Conservation (phyloP, 2,113 vertebrate genomes). For the Calonectris borealis region DNA sequence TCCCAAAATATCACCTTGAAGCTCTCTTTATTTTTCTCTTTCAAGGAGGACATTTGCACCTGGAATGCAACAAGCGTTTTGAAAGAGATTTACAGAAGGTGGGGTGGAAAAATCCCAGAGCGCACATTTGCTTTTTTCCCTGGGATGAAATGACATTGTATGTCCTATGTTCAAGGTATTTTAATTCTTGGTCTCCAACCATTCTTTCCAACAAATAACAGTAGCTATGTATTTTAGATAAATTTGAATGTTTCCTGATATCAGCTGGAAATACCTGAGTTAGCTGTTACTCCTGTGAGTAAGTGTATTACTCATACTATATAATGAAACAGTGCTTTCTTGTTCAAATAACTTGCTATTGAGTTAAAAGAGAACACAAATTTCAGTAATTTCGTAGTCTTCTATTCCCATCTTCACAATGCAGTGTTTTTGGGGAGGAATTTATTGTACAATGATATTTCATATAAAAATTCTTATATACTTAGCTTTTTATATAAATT, state of each 20-base stretch:
- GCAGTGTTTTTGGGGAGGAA: background rate
- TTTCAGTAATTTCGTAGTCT: background rate
- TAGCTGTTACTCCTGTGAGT: background rate
- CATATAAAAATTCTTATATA: background rate
- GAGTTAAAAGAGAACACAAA: background rate
- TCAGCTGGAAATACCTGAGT: background rate
- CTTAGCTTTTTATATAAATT: background rate
- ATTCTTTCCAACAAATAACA: background rate
- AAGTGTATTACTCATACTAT: background rate
- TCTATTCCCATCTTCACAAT: background rate
- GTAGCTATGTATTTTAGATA: slow-evolving; percentile 41
- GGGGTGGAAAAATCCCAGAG: background rate
- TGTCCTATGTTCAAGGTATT: background rate
- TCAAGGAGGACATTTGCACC: background rate
- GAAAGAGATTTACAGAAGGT: background rate
- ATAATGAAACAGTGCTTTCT: background rate
- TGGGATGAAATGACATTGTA: slow-evolving; percentile 13
- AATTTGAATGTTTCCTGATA: background rate
- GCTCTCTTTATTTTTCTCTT: background rate
- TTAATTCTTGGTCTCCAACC: background rate
- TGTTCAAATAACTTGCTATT: background rate
- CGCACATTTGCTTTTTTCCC: background rate
- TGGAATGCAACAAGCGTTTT: background rate
- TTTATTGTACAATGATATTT: background rate
- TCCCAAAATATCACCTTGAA: background rate